These are phyloP conservation scores for Resseliella maxima DNA, from an alignment of 2,888 invertebrate species.

Conservation along the genomic window DNA sequence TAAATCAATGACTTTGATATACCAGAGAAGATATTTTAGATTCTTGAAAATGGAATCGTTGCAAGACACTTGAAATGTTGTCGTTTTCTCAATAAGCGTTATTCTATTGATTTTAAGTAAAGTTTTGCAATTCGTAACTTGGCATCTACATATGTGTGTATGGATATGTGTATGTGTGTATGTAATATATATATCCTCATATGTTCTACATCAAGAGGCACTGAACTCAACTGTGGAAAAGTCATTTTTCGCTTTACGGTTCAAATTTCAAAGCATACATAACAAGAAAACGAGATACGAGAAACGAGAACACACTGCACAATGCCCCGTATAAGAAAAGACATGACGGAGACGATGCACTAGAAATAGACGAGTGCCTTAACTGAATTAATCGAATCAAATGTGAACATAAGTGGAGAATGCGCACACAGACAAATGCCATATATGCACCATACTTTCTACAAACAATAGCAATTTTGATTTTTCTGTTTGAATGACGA, in stretches of 20 bases:
- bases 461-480: not conserved
- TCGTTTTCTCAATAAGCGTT: not conserved
- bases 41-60: not conserved
- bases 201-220: too few species aligned
- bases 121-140: not conserved
- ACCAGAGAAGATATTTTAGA: not conserved
- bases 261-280: not conserved
- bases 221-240: not conserved
- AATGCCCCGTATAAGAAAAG: not conserved
- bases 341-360: not conserved
- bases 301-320: not conserved
- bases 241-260: not conserved
- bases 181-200: too few species aligned
- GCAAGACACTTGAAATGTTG: constrained; percentile 7
- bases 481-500: not conserved
- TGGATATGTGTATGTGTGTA: not conserved
- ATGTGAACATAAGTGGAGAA: not conserved
- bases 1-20: constrained; percentile 14
- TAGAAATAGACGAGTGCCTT: not conserved
- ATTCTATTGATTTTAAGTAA: not conserved
- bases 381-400: constrained; percentile 27
- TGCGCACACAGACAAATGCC: not conserved
- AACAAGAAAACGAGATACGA: not conserved
- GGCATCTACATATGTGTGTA: not conserved
- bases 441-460: not conserved